Evolutionary conservation across 2,888 invertebrate genomes (phyloP), one percentile per base, ranked within the genome.

Genomic region (Euphydryas editha): DNA sequence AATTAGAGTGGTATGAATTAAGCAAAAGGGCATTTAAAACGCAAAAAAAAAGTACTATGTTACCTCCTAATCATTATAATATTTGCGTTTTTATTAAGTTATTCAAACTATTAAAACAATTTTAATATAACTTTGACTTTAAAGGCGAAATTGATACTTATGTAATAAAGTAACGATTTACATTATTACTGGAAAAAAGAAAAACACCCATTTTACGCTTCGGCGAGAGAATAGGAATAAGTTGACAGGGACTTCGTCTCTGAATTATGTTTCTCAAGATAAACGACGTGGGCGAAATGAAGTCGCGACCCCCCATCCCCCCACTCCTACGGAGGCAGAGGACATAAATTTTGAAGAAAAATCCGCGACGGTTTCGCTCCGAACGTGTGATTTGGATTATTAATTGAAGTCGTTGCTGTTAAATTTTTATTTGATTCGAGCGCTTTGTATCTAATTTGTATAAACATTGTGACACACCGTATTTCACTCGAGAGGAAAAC

Each of bases 231-330:
- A 93, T 93, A 89, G 90, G 92, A 92, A 92, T 93, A 93, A 93
- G 92, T 93, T 93, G 93, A 93, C 93, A 93, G 91, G 90, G 93
- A 87, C 93, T 92, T 91, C 86, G 88, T 86, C 84, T 88, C 87
- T 92, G 94, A 94, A 92, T 94, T 94, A 94, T 94, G 94, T 93
- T 93, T 90, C 93, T 94, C 92, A 94, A 95, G 94, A 94, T 94
- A 94, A 94, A 94, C 94, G 94, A 94, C 94, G 93, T 92, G 93
- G 93, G 94, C 94, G 94, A 95, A 95, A 95, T 95, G 95, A 95
- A 95, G 94, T 94, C 94, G 93, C 94, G 84, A 89, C 92, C 86
- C 83, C 82, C 78, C 78, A 75, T 75, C 76, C 78, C 73, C 76
- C 72, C 70, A 78, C 73, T 68, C 79, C 80, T 80, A 80, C 81